A percentile compares a stretch with the other conserved stretches of the same genome.
Conservation (phyloP, 2,113 vertebrate genomes). For the Ptyas mucosa region DNA sequence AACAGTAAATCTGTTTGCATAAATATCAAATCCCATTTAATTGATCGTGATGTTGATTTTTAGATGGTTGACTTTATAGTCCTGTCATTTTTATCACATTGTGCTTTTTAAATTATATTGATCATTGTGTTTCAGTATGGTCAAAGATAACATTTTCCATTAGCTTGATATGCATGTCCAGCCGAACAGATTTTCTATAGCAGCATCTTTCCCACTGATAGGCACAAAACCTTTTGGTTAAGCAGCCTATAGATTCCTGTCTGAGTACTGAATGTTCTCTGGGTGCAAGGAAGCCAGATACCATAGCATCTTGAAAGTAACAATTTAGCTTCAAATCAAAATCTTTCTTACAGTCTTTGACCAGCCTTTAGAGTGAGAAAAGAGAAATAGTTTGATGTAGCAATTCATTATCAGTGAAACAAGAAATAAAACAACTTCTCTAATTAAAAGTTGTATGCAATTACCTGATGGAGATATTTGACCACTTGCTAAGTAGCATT, state of each 20-base stretch:
- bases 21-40: background rate
- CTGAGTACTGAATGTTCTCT: background rate
- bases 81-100: background rate
- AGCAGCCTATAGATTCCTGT: too few relatives aligned
- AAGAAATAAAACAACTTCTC: background rate
- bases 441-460: background rate
- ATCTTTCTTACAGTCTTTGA: background rate
- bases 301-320: background rate
- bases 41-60: background rate
- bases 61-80: background rate
- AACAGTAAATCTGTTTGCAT: background rate
- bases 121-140: background rate
- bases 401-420: background rate
- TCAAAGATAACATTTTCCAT: background rate
- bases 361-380: background rate
- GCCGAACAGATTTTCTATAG: background rate
- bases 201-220: background rate
- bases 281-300: background rate
- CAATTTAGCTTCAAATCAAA: background rate
- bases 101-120: background rate
- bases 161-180: background rate
- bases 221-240: background rate
- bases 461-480: background rate
- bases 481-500: background rate
- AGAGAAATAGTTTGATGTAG: background rate